Percentiles rank a stretch among this genome's conserved stretches.
phyloP scores from a whole-genome alignment of 2,797 vertebrate genomes.

The Miichthys miiuy region DNA sequence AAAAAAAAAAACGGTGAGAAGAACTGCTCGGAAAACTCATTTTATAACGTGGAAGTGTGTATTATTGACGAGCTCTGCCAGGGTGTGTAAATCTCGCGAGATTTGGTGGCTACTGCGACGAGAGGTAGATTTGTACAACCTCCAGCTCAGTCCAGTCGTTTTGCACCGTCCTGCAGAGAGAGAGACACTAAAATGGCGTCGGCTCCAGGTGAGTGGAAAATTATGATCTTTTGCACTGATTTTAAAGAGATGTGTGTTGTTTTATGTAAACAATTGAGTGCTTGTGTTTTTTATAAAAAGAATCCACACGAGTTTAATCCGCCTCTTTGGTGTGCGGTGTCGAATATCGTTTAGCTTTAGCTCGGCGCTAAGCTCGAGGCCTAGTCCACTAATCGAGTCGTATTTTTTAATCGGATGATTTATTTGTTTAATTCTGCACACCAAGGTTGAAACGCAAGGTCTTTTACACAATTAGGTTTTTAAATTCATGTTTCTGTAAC shows the following conservation, averaged over 20 bases:
- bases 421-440: not conserved
- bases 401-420: not conserved
- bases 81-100: conserved; percentile 52
- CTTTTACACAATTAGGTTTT: rapidly evolving
- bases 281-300: rapidly evolving
- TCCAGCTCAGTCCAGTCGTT: conserved; percentile 40
- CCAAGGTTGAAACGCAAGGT: rapidly evolving
- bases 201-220: conserved; percentile 77
- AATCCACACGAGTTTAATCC: rapidly evolving
- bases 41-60: not conserved
- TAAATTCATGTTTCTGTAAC: no score
- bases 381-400: conserved; percentile 24
- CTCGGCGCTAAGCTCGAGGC: conserved; percentile 25
- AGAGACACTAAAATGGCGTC: conserved; percentile 80
- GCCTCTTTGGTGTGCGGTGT: not conserved
- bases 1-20: no score
- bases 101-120: not conserved
- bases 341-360: not conserved
- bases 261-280: rapidly evolving
- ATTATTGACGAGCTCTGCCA: not conserved
- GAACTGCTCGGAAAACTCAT: no score
- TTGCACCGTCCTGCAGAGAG: not conserved
- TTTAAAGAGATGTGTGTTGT: not conserved
- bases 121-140: not conserved
- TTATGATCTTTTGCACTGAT: not conserved